Percentiles rank a stretch among this genome's conserved stretches.
These are phyloP conservation scores for Campoplex nolae DNA, from an alignment of 2,888 invertebrate genomes.

Conservation along the genomic window DNA sequence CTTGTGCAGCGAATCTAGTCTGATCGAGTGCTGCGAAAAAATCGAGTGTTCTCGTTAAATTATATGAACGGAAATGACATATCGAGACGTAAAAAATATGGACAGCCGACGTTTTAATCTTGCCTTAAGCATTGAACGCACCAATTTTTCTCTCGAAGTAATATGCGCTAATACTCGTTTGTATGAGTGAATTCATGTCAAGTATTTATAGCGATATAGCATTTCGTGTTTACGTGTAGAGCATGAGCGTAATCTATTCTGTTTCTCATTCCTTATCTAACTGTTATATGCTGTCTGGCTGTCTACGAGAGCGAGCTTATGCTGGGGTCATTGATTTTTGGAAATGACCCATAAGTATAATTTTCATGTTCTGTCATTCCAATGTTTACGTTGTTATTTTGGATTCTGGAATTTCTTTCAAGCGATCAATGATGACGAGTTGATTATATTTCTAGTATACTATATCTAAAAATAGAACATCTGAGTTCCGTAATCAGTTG, in stretches of 20 bases:
- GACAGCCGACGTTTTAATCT: conserved; percentile 41
- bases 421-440: neutral
- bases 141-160: neutral
- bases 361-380: conserved; percentile 3
- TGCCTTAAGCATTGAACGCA: conserved; percentile 49
- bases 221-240: conserved; percentile 57
- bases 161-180: conserved; percentile 4
- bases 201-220: conserved; percentile 28
- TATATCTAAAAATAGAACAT: neutral
- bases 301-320: conserved; percentile 71
- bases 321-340: conserved; percentile 43
- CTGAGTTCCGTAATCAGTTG: neutral
- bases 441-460: neutral
- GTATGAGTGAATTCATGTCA: neutral
- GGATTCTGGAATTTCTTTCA: neutral
- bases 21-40: conserved; percentile 22
- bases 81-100: conserved; percentile 63
- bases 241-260: too few relatives aligned
- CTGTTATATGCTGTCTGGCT: conserved; percentile 77
- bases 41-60: neutral
- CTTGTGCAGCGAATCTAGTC: neutral
- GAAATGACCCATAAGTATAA: conserved; percentile 35
- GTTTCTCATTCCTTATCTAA: neutral
- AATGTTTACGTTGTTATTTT: neutral
- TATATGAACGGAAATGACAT: conserved; percentile 54